Evolutionary conservation across 2,888 invertebrate genomes (phyloP), one percentile per base, ranked within the genome.

Genomic region (Agriotes lineatus): DNA sequence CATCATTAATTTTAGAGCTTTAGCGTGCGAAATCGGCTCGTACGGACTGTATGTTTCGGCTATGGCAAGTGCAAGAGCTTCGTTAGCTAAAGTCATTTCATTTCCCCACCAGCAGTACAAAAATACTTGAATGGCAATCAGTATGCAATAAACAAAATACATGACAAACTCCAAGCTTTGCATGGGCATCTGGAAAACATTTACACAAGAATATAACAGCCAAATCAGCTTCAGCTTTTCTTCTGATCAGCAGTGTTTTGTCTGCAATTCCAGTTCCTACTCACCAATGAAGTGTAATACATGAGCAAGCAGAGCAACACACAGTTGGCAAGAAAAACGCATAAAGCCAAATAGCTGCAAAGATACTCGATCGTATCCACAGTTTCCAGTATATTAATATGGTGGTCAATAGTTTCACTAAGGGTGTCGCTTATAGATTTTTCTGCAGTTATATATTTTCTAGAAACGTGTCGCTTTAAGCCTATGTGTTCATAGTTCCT

Each of bases 51-150:
- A 71, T 0, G 66, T 56, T 59, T 74, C 68, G n/a, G 69, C 69
- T 7, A 56, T 73, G 1, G 71, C 74, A 18, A 66, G 20, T 0
- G 75, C 74, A 9, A 77, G 62, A 1, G 67, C 56, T 5, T 67
- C 73, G 35, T 73, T 72, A 58, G 73, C 62, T 19, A 72, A 25
- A 12, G 71, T 74, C 19, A 75, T 70, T 54, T 76, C 74, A 35
- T 77, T 74, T 1, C 76, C 77, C 74, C 76, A 76, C 59, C 74
- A 76, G n/a, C 76, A 76, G 37, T 72, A 77, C 62, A 74, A 67
- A 18, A 72, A 70, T 12, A 75, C 71, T 62, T 77, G 75, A 39
- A 67, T 72, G 7, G 73, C 71, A 16, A 77, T 73, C 19, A 74
- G 70, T 30, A 71, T 68, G 35, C 72, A 75, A 44, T 74, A 76